phyloP scores from a whole-genome alignment of 2,888 invertebrate genomes.

The Anoplius nigerrimus region DNA sequence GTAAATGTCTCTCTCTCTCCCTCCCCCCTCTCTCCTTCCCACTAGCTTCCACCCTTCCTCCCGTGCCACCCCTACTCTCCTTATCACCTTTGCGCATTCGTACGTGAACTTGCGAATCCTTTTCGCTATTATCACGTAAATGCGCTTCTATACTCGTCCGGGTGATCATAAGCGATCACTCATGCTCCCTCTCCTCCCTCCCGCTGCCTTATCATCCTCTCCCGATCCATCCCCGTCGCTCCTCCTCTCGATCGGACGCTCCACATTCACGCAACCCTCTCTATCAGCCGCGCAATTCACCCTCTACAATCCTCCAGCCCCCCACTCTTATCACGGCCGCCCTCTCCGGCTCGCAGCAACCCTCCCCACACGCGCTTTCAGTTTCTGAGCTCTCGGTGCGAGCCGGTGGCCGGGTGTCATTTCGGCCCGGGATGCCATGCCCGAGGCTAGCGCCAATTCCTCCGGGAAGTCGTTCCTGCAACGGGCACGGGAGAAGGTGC shows the following conservation, averaged over 20 bases:
- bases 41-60: conserved; percentile 3
- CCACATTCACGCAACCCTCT: conserved; percentile 25
- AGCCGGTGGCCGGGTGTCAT: conserved; percentile 60
- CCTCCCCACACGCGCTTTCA: conserved; percentile 34
- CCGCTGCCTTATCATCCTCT: conserved; percentile 6
- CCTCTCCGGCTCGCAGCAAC: conserved; percentile 13
- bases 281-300: conserved; percentile 9
- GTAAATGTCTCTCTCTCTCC: conserved; percentile 1
- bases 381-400: conserved; percentile 44
- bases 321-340: conserved; percentile 18
- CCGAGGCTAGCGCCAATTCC: conserved; percentile 68
- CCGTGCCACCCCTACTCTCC: conserved; percentile 25
- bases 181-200: conserved; percentile 27
- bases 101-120: background rate
- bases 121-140: background rate
- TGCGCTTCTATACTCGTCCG: background rate
- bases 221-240: conserved; percentile 24
- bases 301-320: conserved; percentile 18
- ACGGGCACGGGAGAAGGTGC: conserved; percentile 75
- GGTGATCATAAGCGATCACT: too few species aligned
- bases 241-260: background rate
- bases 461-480: conserved; percentile 74
- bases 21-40: conserved; percentile 17
- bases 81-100: background rate
- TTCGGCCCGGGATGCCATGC: conserved; percentile 73